Percentiles rank a stretch among this genome's conserved stretches.
Conservation (phyloP, 2,113 vertebrate genomes). For the Lophura nycthemera region DNA sequence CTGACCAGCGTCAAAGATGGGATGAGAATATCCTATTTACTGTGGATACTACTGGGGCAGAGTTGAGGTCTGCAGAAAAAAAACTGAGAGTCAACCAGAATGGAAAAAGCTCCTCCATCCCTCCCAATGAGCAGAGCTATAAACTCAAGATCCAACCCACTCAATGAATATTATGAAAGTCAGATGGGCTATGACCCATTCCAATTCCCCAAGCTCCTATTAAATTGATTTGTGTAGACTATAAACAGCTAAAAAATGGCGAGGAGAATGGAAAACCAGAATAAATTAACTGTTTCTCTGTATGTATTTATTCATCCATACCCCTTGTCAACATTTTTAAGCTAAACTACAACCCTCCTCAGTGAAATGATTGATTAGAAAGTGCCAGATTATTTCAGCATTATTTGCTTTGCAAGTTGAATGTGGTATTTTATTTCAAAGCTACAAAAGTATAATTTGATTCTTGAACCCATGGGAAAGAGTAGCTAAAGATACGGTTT, state of each 20-base stretch:
- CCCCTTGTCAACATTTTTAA: neutral
- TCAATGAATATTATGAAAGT: neutral
- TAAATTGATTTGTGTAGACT: neutral
- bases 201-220: neutral
- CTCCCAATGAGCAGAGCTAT: neutral
- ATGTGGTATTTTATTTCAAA: conserved; percentile 54
- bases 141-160: neutral
- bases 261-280: neutral
- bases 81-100: neutral
- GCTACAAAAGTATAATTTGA: conserved; percentile 42
- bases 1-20: neutral
- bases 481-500: conserved; percentile 4
- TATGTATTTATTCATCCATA: neutral
- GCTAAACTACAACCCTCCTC: neutral
- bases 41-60: neutral
- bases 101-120: neutral
- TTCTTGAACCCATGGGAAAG: conserved; percentile 16
- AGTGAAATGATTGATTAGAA: conserved; percentile 35
- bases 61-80: neutral
- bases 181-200: neutral
- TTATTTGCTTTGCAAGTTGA: conserved; percentile 42
- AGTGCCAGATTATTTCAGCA: conserved; percentile 25
- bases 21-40: neutral
- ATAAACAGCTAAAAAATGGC: neutral
- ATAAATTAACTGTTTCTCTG: neutral